phyloP scores from a whole-genome alignment of 2,888 invertebrate genomes.

The Drosophila ustulata region DNA sequence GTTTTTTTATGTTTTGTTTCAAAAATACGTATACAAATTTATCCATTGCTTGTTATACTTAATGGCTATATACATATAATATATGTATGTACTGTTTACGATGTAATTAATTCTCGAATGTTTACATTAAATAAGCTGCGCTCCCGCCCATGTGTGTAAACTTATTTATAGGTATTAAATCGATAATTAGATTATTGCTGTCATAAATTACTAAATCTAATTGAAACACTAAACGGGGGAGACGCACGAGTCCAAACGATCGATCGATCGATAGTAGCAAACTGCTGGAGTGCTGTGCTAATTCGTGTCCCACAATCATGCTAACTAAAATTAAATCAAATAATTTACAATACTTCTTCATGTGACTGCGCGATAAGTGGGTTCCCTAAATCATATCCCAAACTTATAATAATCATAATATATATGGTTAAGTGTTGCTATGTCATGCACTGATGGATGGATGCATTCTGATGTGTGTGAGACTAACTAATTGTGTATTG shows the following conservation, averaged over 20 bases:
- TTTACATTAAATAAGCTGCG: slow-evolving; percentile 27
- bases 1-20: slow-evolving; percentile 37
- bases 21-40: slow-evolving; percentile 53
- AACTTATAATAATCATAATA: slow-evolving; percentile 13
- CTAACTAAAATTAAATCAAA: slow-evolving; percentile 67
- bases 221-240: slow-evolving; percentile 61
- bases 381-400: slow-evolving; percentile 41
- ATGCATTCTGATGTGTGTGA: slow-evolving; percentile 10
- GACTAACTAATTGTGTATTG: neutral
- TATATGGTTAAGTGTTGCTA: slow-evolving; percentile 10
- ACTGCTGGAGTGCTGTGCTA: slow-evolving; percentile 57
- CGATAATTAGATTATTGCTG: slow-evolving; percentile 73
- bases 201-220: slow-evolving; percentile 79
- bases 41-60: slow-evolving; percentile 47
- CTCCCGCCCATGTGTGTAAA: slow-evolving; percentile 9
- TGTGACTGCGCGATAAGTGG: slow-evolving; percentile 69
- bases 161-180: slow-evolving; percentile 60
- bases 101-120: slow-evolving; percentile 49
- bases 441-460: slow-evolving; percentile 24
- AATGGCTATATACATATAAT: slow-evolving; percentile 32
- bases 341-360: slow-evolving; percentile 79
- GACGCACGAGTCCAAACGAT: slow-evolving; percentile 38
- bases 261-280: slow-evolving; percentile 47
- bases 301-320: slow-evolving; percentile 58
- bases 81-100: slow-evolving; percentile 31